A percentile compares a stretch with the other conserved stretches of the same genome.
phyloP scores from a whole-genome alignment of 2,888 invertebrate species.

The Polymixis lichenea region DNA sequence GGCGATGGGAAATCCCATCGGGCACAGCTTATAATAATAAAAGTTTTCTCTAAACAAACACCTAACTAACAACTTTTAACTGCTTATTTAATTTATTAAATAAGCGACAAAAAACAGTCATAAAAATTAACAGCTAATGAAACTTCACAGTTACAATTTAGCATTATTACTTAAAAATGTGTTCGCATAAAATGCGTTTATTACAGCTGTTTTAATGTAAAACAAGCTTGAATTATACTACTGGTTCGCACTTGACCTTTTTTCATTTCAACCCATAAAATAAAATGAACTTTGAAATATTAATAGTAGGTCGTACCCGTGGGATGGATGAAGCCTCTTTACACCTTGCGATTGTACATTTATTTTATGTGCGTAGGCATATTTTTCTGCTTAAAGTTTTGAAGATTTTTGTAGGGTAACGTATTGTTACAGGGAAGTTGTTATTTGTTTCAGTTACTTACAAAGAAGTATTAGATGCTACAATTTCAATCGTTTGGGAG shows the following conservation, averaged over 20 bases:
- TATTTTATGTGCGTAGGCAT: background rate
- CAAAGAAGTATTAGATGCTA: background rate
- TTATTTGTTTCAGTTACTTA: background rate
- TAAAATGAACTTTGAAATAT: constrained; percentile 85
- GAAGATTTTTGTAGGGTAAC: background rate
- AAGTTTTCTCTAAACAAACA: background rate
- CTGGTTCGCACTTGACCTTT: constrained; percentile 72
- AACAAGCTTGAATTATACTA: constrained; percentile 55
- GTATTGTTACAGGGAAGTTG: background rate
- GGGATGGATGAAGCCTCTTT: constrained; percentile 65
- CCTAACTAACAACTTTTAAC: background rate
- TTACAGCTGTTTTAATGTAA: constrained; percentile 50
- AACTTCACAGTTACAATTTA: constrained; percentile 42
- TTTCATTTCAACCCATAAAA: constrained; percentile 80
- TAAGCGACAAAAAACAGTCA: background rate
- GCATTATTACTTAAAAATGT: constrained; percentile 50
- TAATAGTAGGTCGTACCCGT: constrained; percentile 74
- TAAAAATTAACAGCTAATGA: constrained; percentile 16
- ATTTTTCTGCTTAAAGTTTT: background rate
- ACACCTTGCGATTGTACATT: constrained; percentile 57
- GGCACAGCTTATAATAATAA: background rate
- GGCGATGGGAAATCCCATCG: background rate
- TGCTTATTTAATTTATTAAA: background rate
- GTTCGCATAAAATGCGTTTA: constrained; percentile 58
- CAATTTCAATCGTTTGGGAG: background rate